These are phyloP conservation scores for Acrocera orbiculus DNA, from an alignment of 2,888 invertebrate species.

Conservation along the genomic window DNA sequence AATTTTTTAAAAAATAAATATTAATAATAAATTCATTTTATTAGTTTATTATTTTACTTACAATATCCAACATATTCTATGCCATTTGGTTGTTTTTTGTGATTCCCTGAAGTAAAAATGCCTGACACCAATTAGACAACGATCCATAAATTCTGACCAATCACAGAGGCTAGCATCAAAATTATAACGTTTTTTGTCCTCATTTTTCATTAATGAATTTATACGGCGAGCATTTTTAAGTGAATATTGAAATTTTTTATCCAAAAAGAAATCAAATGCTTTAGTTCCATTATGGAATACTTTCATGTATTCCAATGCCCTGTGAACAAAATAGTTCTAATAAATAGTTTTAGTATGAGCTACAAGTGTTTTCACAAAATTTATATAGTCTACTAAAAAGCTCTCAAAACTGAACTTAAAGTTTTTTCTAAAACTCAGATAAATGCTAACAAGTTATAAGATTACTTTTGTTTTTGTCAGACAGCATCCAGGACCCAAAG, in stretches of 20 bases:
- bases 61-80: conserved; percentile 27
- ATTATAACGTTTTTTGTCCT: conserved; percentile 26
- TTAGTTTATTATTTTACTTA: conserved; percentile 16
- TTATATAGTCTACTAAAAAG: no score
- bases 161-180: conserved; percentile 29
- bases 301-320: conserved; percentile 28
- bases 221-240: conserved; percentile 27
- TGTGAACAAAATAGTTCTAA: no score
- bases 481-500: no score
- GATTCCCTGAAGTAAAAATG: conserved; percentile 30
- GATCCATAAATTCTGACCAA: conserved; percentile 29
- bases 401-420: no score
- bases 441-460: no score
- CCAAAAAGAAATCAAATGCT: conserved; percentile 30
- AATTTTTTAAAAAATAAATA: background rate
- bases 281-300: conserved; percentile 30
- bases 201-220: conserved; percentile 20
- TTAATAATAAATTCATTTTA: background rate
- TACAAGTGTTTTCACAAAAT: no score
- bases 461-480: no score
- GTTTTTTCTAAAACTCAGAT: no score
- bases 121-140: conserved; percentile 27
- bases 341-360: no score
- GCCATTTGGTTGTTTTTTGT: conserved; percentile 26
- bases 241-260: conserved; percentile 29